phyloP scores from a whole-genome alignment of 92 coral and sea anemone genomes.

The Phenganax marumi region DNA sequence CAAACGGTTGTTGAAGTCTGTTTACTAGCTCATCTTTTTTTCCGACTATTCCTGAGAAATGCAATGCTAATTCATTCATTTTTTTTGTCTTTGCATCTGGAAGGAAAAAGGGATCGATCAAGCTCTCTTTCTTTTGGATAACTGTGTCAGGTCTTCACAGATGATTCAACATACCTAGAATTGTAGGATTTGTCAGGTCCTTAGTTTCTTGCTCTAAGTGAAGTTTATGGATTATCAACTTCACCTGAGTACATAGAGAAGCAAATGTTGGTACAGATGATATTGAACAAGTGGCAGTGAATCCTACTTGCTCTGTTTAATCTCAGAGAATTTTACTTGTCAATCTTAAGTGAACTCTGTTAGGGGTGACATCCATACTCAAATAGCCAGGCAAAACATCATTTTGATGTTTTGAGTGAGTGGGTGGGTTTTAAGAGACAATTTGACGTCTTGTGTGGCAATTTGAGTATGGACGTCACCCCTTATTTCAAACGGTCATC shows the following conservation, averaged over 20 bases:
- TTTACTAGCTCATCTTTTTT: conserved; percentile 81
- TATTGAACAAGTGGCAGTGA: not conserved
- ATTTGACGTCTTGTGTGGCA: too few species aligned
- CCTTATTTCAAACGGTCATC: too few species aligned
- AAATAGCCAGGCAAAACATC: too few species aligned
- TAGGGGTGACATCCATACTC: too few species aligned
- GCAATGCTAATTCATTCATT: conserved; percentile 70
- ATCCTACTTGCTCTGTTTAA: too few species aligned
- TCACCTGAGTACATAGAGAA: conserved; percentile 57
- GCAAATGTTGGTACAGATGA: not conserved
- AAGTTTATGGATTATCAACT: conserved; percentile 70
- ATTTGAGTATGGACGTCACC: too few species aligned
- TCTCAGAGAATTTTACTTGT: too few species aligned
- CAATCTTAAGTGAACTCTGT: too few species aligned
- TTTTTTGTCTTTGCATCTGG: conserved; percentile 49
- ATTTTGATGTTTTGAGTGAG: too few species aligned
- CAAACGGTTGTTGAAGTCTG: conserved; percentile 88
- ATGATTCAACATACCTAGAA: conserved; percentile 61
- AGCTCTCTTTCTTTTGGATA: too few species aligned
- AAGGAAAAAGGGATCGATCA: not conserved
- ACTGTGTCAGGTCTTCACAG: not conserved
- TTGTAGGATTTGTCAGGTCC: conserved; percentile 75
- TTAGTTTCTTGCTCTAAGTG: conserved; percentile 74
- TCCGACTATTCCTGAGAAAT: conserved; percentile 71
- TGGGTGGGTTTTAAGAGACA: too few species aligned